Conservation (phyloP, 1,140 invertebrate genomes). For the Drosophila ogumai region DNA sequence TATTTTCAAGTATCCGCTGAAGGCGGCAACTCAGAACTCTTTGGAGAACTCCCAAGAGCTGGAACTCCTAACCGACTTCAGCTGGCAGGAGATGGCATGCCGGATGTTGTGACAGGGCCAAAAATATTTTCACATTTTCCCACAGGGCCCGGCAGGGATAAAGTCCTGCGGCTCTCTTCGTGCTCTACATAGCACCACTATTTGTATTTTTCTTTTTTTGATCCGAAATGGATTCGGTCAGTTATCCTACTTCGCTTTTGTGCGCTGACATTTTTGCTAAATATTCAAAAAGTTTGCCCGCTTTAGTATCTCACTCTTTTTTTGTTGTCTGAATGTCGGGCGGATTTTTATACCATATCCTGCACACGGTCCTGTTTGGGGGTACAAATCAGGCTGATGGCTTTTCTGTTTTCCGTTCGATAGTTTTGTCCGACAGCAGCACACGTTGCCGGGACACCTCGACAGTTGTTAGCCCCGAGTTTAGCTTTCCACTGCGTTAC, state of each 20-base stretch:
- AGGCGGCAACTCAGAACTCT: neutral
- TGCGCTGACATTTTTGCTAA: slow-evolving; percentile 55
- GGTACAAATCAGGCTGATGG: slow-evolving; percentile 45
- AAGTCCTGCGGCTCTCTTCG: slow-evolving; percentile 36
- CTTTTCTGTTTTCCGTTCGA: slow-evolving; percentile 53
- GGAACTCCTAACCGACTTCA: slow-evolving; percentile 14
- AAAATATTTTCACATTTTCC: slow-evolving; percentile 72
- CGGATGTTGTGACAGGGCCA: slow-evolving; percentile 63
- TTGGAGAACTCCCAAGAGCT: neutral
- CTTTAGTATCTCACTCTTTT: slow-evolving; percentile 51
- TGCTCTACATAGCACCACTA: slow-evolving; percentile 37
- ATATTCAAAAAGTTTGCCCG: slow-evolving; percentile 67
- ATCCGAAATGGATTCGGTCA: slow-evolving; percentile 42
- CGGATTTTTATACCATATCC: slow-evolving; percentile 42
- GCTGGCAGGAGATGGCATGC: slow-evolving; percentile 57
- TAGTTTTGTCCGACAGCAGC: slow-evolving; percentile 29
- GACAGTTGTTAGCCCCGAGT: slow-evolving; percentile 33
- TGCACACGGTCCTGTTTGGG: slow-evolving; percentile 15
- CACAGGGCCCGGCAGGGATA: slow-evolving; percentile 35
- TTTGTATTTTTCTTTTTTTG: slow-evolving; percentile 30
- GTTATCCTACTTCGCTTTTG: slow-evolving; percentile 33
- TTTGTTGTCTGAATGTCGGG: slow-evolving; percentile 21
- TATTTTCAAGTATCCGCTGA: slow-evolving; percentile 3
- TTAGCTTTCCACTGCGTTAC: slow-evolving; percentile 25
- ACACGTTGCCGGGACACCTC: slow-evolving; percentile 30